Conservation (phyloP, 92 coral and sea anemone species). For the Epizoanthus rinbou region DNA sequence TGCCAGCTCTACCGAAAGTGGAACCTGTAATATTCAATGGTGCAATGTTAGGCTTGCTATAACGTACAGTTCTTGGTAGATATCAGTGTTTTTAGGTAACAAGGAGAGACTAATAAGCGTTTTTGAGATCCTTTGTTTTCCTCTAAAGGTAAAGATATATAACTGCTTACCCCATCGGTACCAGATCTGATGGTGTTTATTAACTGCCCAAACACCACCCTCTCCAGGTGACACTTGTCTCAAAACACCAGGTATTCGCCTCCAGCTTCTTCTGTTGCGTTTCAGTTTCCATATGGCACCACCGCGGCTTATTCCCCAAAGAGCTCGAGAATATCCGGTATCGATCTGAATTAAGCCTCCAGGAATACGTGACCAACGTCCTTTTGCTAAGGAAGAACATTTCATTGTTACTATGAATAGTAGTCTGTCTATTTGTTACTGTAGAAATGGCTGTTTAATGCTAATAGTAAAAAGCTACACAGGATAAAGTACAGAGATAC, state of each 20-base stretch:
- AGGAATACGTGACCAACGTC: conserved; percentile 27
- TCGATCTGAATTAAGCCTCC: conserved; percentile 31
- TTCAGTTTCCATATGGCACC: conserved; percentile 29
- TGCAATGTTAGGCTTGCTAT: too few relatives aligned
- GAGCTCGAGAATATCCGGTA: conserved; percentile 30
- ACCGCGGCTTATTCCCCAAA: conserved; percentile 17
- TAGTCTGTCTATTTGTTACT: too few relatives aligned
- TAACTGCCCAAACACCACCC: conserved; percentile 29
- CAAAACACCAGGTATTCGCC: conserved; percentile 21
- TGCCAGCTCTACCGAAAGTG: background rate
- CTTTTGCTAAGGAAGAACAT: background rate
- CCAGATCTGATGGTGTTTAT: background rate
- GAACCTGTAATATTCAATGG: conserved; percentile 4
- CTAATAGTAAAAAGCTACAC: too few relatives aligned
- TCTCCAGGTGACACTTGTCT: conserved; percentile 32
- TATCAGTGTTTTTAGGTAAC: too few relatives aligned
- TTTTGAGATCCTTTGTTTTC: too few relatives aligned
- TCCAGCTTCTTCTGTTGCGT: conserved; percentile 47
- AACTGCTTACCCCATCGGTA: conserved; percentile 24
- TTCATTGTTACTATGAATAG: too few relatives aligned
- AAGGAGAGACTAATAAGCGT: too few relatives aligned
- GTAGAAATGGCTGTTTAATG: too few relatives aligned
- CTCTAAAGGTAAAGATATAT: too few relatives aligned
- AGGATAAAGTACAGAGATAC: too few relatives aligned
- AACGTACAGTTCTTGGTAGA: too few relatives aligned